phyloP scores from a whole-genome alignment of 2,113 vertebrate genomes.

The Platycercus adscitus region DNA sequence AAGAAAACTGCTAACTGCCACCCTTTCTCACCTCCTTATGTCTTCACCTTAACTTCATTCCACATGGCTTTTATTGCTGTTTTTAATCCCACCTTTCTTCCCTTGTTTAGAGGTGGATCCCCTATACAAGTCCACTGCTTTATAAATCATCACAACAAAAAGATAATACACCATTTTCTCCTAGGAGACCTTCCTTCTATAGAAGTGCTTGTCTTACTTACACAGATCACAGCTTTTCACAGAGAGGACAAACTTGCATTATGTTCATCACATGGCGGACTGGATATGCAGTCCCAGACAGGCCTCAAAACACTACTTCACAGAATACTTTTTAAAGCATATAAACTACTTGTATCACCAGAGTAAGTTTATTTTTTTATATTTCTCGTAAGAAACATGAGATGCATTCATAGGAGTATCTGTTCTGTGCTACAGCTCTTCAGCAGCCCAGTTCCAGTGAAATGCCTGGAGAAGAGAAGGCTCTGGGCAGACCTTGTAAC shows the following conservation, averaged over 20 bases:
- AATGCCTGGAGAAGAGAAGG: neutral
- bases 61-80: neutral
- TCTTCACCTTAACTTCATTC: neutral
- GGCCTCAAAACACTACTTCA: neutral
- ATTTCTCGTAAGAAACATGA: accelerated
- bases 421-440: accelerated
- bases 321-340: neutral
- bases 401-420: neutral
- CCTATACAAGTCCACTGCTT: neutral
- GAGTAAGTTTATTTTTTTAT: neutral
- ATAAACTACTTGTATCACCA: neutral
- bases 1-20: too few species aligned
- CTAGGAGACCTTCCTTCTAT: neutral
- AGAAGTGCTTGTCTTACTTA: neutral
- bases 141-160: neutral
- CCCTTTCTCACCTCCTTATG: neutral
- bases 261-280: accelerated
- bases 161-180: neutral
- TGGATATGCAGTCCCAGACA: accelerated
- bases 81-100: neutral
- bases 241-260: neutral
- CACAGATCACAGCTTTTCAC: neutral
- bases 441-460: neutral
- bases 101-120: neutral
- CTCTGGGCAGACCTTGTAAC: neutral